A percentile compares a stretch with the other conserved stretches of the same genome.
Evolutionary conservation across 2,797 vertebrate species (phyloP).

Genomic region (Buphagus erythrorhynchus): DNA sequence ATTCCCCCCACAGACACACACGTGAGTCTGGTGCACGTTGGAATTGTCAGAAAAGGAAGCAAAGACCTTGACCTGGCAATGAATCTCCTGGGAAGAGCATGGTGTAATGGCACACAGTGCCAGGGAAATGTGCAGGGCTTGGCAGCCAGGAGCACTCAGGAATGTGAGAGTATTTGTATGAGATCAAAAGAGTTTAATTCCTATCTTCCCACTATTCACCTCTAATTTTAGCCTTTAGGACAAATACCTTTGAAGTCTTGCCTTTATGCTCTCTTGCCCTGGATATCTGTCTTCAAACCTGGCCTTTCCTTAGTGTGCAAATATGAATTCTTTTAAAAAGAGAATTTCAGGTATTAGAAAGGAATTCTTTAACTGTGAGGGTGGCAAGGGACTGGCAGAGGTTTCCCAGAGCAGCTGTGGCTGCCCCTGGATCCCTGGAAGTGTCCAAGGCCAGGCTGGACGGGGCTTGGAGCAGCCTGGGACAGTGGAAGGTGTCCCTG

Average conservation of each 20-base stretch:
- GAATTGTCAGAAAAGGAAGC: not conserved
- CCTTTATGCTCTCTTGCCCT: not conserved
- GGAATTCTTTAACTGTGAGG: not conserved
- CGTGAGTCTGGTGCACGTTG: fast-evolving
- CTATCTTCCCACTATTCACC: not conserved
- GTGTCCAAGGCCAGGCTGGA: not conserved
- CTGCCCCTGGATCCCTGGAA: not conserved
- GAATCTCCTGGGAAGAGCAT: not conserved
- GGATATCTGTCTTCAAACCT: not conserved
- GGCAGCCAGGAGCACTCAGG: not conserved
- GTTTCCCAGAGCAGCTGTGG: not conserved
- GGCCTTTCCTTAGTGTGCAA: not conserved
- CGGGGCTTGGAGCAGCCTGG: fast-evolving
- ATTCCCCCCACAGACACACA: fast-evolving
- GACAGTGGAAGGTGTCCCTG: not conserved
- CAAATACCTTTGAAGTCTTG: not conserved
- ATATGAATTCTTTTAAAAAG: not conserved
- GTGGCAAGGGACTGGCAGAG: fast-evolving
- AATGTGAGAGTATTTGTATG: not conserved
- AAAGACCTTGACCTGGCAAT: not conserved
- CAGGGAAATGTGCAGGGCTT: not conserved
- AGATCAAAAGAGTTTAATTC: not conserved
- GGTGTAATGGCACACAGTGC: not conserved
- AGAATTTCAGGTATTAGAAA: not conserved
- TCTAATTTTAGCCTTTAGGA: not conserved